Evolutionary conservation across 1,140 invertebrate genomes (phyloP).

Genomic region (Dysdera silvatica): DNA sequence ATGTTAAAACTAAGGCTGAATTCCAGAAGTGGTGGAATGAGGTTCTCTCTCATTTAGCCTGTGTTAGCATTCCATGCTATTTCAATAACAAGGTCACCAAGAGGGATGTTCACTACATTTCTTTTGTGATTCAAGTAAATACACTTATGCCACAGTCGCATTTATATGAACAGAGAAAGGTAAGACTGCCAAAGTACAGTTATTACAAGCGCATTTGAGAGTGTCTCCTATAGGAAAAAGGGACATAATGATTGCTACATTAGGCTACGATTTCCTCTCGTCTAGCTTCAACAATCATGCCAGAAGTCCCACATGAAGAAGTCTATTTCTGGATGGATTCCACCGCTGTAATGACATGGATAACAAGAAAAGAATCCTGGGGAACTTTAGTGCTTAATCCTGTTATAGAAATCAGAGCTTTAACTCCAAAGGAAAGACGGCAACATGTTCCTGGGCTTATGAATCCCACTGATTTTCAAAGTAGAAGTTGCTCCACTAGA

Average conservation of each 20-base stretch:
- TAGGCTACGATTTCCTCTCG: constrained; percentile 4
- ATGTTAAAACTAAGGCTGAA: neutral
- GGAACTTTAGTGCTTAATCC: neutral
- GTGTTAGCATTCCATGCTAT: constrained; percentile 6
- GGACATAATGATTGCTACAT: constrained; percentile 4
- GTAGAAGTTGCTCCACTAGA: neutral
- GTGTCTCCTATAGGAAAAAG: constrained; percentile 5
- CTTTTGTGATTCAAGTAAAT: constrained; percentile 7
- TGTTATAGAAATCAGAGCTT: neutral
- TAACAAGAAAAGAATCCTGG: constrained; percentile 1
- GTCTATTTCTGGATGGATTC: constrained; percentile 8
- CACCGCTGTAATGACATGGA: constrained; percentile 1
- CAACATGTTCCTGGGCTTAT: neutral
- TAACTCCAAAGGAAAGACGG: neutral
- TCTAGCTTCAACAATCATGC: neutral
- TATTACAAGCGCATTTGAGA: constrained; percentile 20
- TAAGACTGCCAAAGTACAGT: constrained; percentile 16
- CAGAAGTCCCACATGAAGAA: neutral
- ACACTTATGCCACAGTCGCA: neutral
- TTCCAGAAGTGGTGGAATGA: constrained; percentile 1
- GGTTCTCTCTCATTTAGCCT: neutral
- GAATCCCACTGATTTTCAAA: constrained; percentile 5
- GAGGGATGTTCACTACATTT: constrained; percentile 3
- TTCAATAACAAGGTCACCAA: neutral
- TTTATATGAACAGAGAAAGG: constrained; percentile 7